phyloP scores from a whole-genome alignment of 2,888 invertebrate genomes.

The Alloplasta piceator region DNA sequence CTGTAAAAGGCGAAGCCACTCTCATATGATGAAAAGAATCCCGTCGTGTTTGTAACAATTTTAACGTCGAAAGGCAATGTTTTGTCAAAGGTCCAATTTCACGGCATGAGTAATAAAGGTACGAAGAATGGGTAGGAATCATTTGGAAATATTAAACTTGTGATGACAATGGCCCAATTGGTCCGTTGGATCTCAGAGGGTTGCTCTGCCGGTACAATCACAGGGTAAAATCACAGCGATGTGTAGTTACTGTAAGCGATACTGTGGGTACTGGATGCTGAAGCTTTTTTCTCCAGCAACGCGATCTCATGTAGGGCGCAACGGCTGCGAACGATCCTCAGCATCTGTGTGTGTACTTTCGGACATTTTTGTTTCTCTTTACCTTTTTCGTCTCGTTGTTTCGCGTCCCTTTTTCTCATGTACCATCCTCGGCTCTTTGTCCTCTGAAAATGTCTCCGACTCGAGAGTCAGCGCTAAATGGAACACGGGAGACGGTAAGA shows the following conservation, averaged over 20 bases:
- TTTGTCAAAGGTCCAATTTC: too few relatives aligned
- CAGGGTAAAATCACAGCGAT: slow-evolving; percentile 10
- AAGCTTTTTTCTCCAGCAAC: slow-evolving; percentile 32
- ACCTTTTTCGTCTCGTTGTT: slow-evolving; percentile 7
- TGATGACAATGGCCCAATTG: slow-evolving; percentile 55
- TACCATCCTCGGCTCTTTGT: slow-evolving; percentile 7
- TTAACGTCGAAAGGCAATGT: too few relatives aligned
- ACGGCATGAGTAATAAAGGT: neutral
- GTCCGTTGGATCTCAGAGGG: slow-evolving; percentile 21
- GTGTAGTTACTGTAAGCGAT: slow-evolving; percentile 56
- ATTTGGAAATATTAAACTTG: slow-evolving; percentile 25
- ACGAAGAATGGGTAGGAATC: neutral
- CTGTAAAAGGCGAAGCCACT: too few relatives aligned
- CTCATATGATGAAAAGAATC: too few relatives aligned
- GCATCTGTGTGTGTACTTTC: slow-evolving; percentile 61
- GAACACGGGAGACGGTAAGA: slow-evolving; percentile 29
- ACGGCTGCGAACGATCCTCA: slow-evolving; percentile 64
- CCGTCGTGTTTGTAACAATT: too few relatives aligned
- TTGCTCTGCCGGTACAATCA: slow-evolving; percentile 13
- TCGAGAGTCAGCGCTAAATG: slow-evolving; percentile 29
- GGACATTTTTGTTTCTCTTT: slow-evolving; percentile 56
- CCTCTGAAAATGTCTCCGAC: slow-evolving; percentile 46
- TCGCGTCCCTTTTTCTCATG: slow-evolving; percentile 25
- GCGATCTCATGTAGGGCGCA: slow-evolving; percentile 26
- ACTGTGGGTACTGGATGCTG: slow-evolving; percentile 19